A percentile compares a stretch with the other conserved stretches of the same genome.
These are phyloP conservation scores for Sebastolobus alascanus DNA, from an alignment of 2,797 vertebrate genomes.

Conservation along the genomic window DNA sequence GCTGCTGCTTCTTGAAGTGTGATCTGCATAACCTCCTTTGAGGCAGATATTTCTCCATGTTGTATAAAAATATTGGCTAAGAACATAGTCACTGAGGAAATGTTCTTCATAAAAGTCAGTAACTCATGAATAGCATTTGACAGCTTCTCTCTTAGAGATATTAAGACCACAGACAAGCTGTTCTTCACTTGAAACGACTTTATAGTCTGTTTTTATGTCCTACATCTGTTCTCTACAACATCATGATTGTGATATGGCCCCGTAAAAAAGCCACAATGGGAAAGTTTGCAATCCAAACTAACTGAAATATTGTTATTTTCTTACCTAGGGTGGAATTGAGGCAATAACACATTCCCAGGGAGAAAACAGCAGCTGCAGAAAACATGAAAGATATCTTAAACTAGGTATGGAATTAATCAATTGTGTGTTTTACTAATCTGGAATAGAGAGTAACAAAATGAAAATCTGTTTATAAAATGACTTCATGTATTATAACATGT, in stretches of 20 bases:
- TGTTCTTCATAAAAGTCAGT: constrained; percentile 7
- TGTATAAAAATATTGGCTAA: background rate
- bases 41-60: constrained; percentile 4
- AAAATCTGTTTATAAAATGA: background rate
- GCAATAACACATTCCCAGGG: background rate
- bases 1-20: background rate
- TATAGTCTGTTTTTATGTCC: constrained; percentile 5
- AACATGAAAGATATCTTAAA: background rate
- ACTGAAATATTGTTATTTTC: constrained; percentile 14
- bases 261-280: background rate
- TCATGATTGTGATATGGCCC: background rate
- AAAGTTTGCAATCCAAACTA: constrained; percentile 7
- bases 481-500: background rate
- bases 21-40: background rate
- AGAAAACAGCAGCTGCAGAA: background rate
- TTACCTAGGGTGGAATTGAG: background rate
- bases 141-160: constrained; percentile 13
- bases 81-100: background rate
- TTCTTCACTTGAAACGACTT: constrained; percentile 24
- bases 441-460: background rate
- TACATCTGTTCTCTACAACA: constrained; percentile 13
- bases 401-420: background rate
- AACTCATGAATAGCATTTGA: background rate
- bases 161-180: constrained; percentile 22
- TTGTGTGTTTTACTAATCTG: background rate